Conservation (phyloP, 2,797 vertebrate species). For the Microhierax caerulescens region DNA sequence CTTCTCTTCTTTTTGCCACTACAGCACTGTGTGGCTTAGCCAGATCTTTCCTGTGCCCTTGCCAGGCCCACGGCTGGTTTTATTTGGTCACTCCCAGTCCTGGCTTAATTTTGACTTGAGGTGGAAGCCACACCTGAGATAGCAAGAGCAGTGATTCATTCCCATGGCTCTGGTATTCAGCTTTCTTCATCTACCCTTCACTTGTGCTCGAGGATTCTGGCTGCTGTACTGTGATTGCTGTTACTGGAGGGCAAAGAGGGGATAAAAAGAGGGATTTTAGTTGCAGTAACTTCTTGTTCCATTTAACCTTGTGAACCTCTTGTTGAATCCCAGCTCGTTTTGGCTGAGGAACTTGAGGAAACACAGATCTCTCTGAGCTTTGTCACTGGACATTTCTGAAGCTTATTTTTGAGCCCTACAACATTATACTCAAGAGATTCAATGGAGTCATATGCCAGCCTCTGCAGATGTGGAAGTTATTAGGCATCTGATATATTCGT, state of each 20-base stretch:
- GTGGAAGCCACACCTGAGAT: neutral
- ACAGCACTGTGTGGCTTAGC: neutral
- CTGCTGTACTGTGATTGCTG: neutral
- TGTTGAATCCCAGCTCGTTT: neutral
- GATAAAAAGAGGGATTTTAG: neutral
- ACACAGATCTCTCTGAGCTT: neutral
- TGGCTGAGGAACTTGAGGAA: neutral
- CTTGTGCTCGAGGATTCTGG: neutral
- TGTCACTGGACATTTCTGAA: neutral
- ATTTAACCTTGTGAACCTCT: neutral
- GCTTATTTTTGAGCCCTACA: neutral
- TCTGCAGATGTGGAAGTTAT: neutral
- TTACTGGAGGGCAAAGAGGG: neutral
- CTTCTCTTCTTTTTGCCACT: neutral
- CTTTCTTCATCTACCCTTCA: neutral
- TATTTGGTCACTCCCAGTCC: neutral
- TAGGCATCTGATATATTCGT: too few relatives aligned
- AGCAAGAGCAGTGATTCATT: neutral
- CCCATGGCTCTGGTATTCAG: neutral
- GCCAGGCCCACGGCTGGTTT: neutral
- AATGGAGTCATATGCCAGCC: neutral
- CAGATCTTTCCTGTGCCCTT: neutral
- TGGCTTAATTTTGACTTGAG: neutral
- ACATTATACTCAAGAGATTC: neutral
- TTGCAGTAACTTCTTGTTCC: neutral